Evolutionary conservation across 1,140 invertebrate genomes (phyloP), one percentile per base, ranked within the genome.

Genomic region (Ceratosolen fusciceps): DNA sequence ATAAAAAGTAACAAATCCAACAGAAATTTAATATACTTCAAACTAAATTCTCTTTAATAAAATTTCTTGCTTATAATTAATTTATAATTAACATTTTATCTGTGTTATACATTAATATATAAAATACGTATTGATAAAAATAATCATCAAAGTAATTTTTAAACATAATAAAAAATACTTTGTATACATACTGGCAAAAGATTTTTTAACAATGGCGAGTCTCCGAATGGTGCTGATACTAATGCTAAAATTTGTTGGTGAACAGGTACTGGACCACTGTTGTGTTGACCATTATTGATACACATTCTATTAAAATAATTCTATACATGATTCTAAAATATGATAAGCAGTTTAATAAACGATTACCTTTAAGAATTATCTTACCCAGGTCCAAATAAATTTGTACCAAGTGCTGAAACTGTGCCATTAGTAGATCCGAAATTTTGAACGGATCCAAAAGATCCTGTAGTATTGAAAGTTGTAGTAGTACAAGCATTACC

Each of bases 171-270:
- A 29, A 49, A 47, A 43, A 37, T 73, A 58, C 3, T 47, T n/a
- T 19, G 10, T 37, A 49, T 72, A 88, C 88, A 88, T 89, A 93
- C 92, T 58, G 92, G 91, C 71, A 94, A 91, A 1, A 96, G 85
- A 87, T 95, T 95, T 86, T 95, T 94, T 78, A 96, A 93, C 12
- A 96, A 90, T 10, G 94, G 93, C 58, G 93, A 94, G 87, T 95
- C 94, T n/a, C 95, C 95, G 83, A 95, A 96, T 3, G 95, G 95
- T 12, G 94, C 93, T 2, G 93, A 92, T 7, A 94, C 92, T 12
- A 95, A 89, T 12, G 93, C 92, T 62, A 94, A 86, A 68, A 95
- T 92, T 86, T 94, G 94, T 82, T 95, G 93, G 86, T 93, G 93
- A 9, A 93, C 91, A 19, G 87, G 91, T 81, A 90, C 89, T 52